Evolutionary conservation across 2,888 invertebrate species (phyloP).

Genomic region (Dendrolimus pini): DNA sequence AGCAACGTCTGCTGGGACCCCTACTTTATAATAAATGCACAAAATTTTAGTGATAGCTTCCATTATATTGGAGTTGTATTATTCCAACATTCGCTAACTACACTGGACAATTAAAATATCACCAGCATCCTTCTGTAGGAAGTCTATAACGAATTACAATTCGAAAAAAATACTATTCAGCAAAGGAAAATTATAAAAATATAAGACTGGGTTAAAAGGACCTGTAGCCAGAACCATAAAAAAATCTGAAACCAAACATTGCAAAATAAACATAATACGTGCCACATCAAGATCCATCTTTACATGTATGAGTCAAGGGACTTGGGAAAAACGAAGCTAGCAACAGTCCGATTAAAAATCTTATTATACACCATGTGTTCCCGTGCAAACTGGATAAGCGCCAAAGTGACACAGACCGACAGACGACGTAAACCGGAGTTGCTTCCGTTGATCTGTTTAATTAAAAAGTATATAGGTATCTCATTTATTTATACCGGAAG

Average conservation of each 20-base stretch:
- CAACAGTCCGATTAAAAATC: conserved; percentile 3
- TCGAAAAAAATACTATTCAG: too few relatives aligned
- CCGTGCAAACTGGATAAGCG: conserved; percentile 1
- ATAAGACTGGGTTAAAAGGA: too few relatives aligned
- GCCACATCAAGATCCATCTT: not conserved
- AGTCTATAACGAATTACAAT: too few relatives aligned
- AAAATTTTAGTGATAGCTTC: too few relatives aligned
- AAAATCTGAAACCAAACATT: not conserved
- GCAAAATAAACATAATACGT: not conserved
- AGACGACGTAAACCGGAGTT: conserved; percentile 3
- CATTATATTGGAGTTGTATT: too few relatives aligned
- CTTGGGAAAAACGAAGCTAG: conserved; percentile 1
- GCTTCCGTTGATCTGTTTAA: conserved; percentile 4
- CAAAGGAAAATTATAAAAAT: too few relatives aligned
- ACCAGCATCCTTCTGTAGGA: too few relatives aligned
- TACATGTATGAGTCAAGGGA: conserved; percentile 4
- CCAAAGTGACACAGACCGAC: conserved; percentile 6
- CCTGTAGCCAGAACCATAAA: not conserved
- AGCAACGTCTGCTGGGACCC: too few relatives aligned
- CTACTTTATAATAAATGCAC: too few relatives aligned
- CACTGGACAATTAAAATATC: too few relatives aligned
- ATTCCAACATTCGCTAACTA: too few relatives aligned
- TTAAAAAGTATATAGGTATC: not conserved
- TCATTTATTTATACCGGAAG: too few relatives aligned
- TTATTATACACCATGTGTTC: not conserved